Conservation (phyloP, 92 coral and sea anemone genomes). For the Porites evermanni region DNA sequence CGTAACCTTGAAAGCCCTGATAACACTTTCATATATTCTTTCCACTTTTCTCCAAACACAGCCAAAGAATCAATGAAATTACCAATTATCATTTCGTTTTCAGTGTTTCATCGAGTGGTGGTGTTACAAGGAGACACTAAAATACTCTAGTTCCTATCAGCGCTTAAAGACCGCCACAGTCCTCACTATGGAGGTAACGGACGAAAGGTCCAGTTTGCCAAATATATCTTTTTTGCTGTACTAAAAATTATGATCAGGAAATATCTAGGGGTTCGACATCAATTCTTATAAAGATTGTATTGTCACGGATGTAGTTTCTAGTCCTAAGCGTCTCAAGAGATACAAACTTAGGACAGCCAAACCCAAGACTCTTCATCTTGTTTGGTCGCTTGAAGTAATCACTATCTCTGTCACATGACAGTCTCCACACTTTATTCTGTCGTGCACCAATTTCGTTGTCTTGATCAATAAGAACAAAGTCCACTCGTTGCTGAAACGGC, state of each 20-base stretch:
- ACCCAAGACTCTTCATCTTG: constrained; percentile 95
- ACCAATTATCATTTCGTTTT: no score
- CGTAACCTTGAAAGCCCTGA: no score
- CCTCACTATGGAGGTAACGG: no score
- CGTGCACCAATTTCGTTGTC: constrained; percentile 81
- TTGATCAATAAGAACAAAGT: constrained; percentile 95
- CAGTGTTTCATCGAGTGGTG: no score
- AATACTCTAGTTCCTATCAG: no score
- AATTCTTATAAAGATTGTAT: constrained; percentile 94
- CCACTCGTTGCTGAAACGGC: constrained; percentile 99
- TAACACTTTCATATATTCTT: no score
- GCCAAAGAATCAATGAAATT: no score
- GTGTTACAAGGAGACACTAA: no score
- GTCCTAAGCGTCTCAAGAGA: constrained; percentile 92
- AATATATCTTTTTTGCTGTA: neutral
- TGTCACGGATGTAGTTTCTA: constrained; percentile 89
- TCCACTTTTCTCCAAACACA: no score
- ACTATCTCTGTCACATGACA: constrained; percentile 95
- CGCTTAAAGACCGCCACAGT: no score
- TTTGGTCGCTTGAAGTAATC: constrained; percentile 97
- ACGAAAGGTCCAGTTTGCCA: no score
- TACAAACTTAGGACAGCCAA: constrained; percentile 99
- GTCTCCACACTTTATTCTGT: constrained; percentile 95
- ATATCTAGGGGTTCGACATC: constrained; percentile 95
- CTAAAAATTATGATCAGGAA: constrained; percentile 18